These are phyloP conservation scores for Antechinus stuartii DNA, from an alignment of 2,113 vertebrate genomes.

Conservation along the genomic window DNA sequence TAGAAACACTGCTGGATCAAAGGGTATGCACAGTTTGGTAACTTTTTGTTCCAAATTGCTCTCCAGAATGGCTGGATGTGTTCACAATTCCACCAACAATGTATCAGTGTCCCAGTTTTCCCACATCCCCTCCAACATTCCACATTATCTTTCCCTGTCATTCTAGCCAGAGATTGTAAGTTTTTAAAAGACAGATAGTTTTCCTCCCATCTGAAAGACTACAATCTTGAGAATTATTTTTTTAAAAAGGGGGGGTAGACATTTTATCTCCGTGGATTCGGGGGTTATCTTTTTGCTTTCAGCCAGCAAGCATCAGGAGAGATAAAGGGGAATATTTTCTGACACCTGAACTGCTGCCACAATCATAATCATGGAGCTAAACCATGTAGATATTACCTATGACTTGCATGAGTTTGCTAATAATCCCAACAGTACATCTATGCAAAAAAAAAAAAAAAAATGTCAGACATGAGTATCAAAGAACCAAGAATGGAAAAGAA, in stretches of 20 bases:
- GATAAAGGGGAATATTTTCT: not conserved
- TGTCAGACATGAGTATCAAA: not conserved
- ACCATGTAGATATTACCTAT: not conserved
- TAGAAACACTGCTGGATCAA: too few species aligned
- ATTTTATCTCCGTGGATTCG: not conserved
- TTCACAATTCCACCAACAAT: too few species aligned
- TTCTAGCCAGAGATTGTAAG: not conserved
- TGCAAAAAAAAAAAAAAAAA: not conserved
- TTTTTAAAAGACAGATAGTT: not conserved
- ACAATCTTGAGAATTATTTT: not conserved
- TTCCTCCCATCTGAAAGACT: not conserved
- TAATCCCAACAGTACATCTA: not conserved
- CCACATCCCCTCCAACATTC: too few species aligned
- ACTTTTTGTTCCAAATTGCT: too few species aligned
- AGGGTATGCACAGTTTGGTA: too few species aligned
- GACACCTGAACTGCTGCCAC: not conserved
- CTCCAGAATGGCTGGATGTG: too few species aligned
- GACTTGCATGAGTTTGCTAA: not conserved
- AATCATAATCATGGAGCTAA: not conserved
- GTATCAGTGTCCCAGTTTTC: too few species aligned
- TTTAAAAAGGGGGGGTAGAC: not conserved
- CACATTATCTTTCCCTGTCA: too few species aligned
- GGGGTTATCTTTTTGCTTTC: not conserved
- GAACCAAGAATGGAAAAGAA: not conserved
- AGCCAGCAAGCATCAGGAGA: not conserved